These are phyloP conservation scores for Drosophila pseudotakahashii DNA, from an alignment of 2,888 invertebrate genomes.

Conservation along the genomic window DNA sequence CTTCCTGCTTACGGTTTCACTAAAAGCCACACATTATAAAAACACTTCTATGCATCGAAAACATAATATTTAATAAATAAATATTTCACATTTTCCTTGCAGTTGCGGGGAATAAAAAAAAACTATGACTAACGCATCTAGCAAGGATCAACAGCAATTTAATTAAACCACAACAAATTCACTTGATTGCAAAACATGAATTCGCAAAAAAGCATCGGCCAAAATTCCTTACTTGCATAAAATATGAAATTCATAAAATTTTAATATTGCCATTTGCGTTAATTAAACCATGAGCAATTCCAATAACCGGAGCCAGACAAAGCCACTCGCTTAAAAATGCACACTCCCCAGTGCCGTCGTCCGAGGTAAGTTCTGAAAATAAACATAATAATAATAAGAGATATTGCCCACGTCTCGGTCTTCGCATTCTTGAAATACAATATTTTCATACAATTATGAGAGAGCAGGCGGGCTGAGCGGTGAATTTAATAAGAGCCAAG, in stretches of 20 bases:
- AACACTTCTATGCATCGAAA: background rate
- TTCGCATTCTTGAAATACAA: constrained; percentile 42
- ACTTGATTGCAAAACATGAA: constrained; percentile 57
- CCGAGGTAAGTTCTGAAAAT: constrained; percentile 34
- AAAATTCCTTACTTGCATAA: constrained; percentile 44
- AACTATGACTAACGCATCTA: constrained; percentile 18
- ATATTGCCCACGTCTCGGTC: constrained; percentile 12
- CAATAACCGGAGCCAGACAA: constrained; percentile 38
- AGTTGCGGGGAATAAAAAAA: constrained; percentile 12
- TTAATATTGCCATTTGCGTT: constrained; percentile 44
- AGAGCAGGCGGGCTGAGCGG: background rate
- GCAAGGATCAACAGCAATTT: constrained; percentile 54
- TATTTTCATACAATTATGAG: constrained; percentile 51
- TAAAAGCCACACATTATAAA: constrained; percentile 18
- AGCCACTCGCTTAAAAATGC: constrained; percentile 46
- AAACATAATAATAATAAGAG: constrained; percentile 28
- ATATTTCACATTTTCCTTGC: constrained; percentile 36
- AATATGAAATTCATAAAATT: constrained; percentile 52
- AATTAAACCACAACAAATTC: constrained; percentile 69
- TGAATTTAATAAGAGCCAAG: constrained; percentile 70
- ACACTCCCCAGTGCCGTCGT: constrained; percentile 23
- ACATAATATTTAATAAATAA: constrained; percentile 37
- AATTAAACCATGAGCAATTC: constrained; percentile 49
- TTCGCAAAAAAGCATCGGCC: constrained; percentile 17
- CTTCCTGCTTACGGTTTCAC: background rate